A percentile compares a stretch with the other conserved stretches of the same genome.
These are phyloP conservation scores for Mormyrops attenuatus DNA, from an alignment of 2,797 vertebrate genomes.

Conservation along the genomic window DNA sequence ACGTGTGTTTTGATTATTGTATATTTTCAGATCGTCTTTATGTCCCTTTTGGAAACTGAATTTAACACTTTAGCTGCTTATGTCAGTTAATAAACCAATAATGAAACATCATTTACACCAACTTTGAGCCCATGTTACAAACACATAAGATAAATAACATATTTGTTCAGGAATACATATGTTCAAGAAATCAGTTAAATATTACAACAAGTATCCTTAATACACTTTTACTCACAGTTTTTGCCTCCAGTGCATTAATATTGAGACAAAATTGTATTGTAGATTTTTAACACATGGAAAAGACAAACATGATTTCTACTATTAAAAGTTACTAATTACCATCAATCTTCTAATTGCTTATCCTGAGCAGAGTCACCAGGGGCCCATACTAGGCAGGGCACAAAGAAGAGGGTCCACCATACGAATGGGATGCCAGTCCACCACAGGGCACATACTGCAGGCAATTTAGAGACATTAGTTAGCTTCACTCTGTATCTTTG, in stretches of 20 bases:
- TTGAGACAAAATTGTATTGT: not conserved
- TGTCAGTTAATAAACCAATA: not conserved
- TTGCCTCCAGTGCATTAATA: not conserved
- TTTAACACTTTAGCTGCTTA: not conserved
- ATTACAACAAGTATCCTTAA: not conserved
- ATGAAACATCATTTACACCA: not conserved
- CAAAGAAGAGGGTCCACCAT: not conserved
- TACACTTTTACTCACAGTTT: not conserved
- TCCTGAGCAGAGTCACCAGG: not conserved
- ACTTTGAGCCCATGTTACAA: not conserved
- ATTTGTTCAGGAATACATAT: not conserved
- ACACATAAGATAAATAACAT: not conserved
- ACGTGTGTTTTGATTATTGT: not conserved
- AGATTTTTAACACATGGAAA: not conserved
- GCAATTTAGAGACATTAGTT: not conserved
- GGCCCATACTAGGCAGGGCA: not conserved
- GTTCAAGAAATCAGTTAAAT: not conserved
- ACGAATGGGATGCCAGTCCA: not conserved
- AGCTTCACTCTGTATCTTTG: not conserved
- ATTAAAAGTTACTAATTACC: not conserved
- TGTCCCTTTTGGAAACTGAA: not conserved
- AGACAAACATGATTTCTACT: not conserved
- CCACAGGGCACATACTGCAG: not conserved
- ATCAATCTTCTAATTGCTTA: not conserved
- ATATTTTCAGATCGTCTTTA: not conserved